These are phyloP conservation scores for Podotricha telesiphe DNA, from an alignment of 2,888 invertebrate genomes.

Conservation along the genomic window DNA sequence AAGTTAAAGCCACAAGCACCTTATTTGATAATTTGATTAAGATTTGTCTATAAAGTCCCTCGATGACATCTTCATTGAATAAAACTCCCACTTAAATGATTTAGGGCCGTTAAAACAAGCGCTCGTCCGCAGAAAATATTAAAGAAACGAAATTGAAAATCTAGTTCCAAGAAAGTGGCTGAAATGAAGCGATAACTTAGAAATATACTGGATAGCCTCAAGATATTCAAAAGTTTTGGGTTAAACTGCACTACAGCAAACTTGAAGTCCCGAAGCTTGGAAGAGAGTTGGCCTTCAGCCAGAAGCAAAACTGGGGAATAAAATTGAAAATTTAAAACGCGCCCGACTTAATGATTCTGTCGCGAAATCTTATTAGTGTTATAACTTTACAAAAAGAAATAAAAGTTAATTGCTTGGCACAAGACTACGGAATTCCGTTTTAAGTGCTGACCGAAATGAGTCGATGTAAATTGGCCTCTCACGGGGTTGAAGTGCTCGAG, in stretches of 20 bases:
- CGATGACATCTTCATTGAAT: slow-evolving; percentile 7
- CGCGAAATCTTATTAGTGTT: slow-evolving; percentile 41
- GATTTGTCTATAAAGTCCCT: too few relatives aligned
- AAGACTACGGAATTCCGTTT: slow-evolving; percentile 32
- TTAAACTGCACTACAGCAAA: slow-evolving; percentile 32
- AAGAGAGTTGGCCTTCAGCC: slow-evolving; percentile 35
- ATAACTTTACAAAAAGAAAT: slow-evolving; percentile 38
- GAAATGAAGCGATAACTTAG: slow-evolving; percentile 37
- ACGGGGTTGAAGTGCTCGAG: slow-evolving; percentile 11
- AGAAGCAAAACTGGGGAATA: slow-evolving; percentile 27
- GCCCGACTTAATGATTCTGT: slow-evolving; percentile 43
- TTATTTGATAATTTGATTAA: too few relatives aligned
- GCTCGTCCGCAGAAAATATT: slow-evolving; percentile 16
- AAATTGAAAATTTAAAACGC: slow-evolving; percentile 46
- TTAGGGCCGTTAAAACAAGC: slow-evolving; percentile 9
- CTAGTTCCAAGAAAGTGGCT: slow-evolving; percentile 27
- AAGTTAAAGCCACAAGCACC: too few relatives aligned
- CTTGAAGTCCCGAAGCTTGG: slow-evolving; percentile 19
- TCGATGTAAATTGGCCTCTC: slow-evolving; percentile 28
- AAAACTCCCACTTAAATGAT: slow-evolving; percentile 10
- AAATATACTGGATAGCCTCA: slow-evolving; percentile 39
- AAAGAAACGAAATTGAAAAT: slow-evolving; percentile 20
- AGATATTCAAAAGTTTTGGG: slow-evolving; percentile 40
- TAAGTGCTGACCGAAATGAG: slow-evolving; percentile 39
- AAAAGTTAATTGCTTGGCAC: slow-evolving; percentile 40